Base-by-base conservation (phyloP, 2,797 vertebrate species). In the Heliangelus exortis region DNA sequence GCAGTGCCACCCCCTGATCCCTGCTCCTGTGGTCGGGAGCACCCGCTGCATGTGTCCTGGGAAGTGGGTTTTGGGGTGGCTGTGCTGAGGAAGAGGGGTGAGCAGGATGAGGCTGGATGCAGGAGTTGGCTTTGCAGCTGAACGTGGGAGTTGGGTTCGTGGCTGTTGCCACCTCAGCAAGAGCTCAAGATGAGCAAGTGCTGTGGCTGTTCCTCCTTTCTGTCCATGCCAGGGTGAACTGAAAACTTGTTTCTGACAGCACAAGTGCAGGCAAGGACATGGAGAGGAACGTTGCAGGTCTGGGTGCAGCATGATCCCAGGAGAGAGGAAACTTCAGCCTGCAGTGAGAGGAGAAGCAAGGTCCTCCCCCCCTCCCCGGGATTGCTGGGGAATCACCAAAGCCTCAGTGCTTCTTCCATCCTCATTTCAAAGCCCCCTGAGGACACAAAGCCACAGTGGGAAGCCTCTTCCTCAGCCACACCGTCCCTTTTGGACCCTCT, bases 141-240 rank as follows among this genome's bases (percentile, higher is more conserved):
- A 55, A 55, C 0, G 0, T 19, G 26, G 33, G 62, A 54, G 10
- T 7, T n/a, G 57, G 39, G 71, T 39, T 23, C 1, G 0, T 20
- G 66, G 28, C 36, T 29, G 34, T 39, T 36, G 5, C 48, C 33
- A 6, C 1, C 1, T 23, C 53, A 79, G 61, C 43, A 74, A 2
- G 18, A 50, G 50, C 74, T 78, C 26, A 8, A 80, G n/a, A 26
- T 6, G 15, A 51, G 25, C 0, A 1, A 36, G 26, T 22, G 57
- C 18, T 47, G 76, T 54, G 36, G n/a, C 57, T 82, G 21, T 14
- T 14, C 16, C 63, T 66, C 45, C 51, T 41, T 72, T 28, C 28
- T 66, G 5, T 12, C 51, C 43, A 7, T 0, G 1, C 34, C 84
- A 33, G n/a, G 13, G 26, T 48, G 63, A 82, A 9, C 28, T 53